These are phyloP conservation scores for Temnothorax rugatulus DNA, from an alignment of 2,888 invertebrate species.

Conservation along the genomic window DNA sequence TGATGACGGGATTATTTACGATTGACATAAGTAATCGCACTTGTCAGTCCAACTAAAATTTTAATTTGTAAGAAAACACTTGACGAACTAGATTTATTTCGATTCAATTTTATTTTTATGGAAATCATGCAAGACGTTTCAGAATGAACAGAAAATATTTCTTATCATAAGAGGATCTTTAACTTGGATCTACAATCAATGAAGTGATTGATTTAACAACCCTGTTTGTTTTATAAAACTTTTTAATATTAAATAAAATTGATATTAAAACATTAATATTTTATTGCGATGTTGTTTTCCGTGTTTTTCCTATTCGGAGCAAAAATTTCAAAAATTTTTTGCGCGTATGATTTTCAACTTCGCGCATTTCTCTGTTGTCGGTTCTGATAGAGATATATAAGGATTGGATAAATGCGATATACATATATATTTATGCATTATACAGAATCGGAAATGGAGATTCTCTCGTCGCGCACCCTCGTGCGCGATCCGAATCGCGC, in stretches of 20 bases:
- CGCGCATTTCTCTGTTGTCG: background rate
- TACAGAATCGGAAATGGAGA: background rate
- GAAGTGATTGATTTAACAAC: background rate
- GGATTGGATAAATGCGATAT: conserved; percentile 9
- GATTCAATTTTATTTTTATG: background rate
- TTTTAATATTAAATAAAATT: background rate
- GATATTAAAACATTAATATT: background rate
- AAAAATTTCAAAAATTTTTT: background rate
- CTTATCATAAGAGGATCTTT: background rate
- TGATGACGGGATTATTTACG: conserved; percentile 1
- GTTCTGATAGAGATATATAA: background rate
- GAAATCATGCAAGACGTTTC: background rate
- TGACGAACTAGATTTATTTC: background rate
- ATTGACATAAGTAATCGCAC: conserved; percentile 9
- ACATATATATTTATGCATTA: conserved; percentile 38
- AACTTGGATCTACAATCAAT: background rate
- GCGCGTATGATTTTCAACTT: background rate
- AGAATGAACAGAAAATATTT: background rate
- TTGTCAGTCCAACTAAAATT: background rate
- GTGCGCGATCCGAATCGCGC: conserved; percentile 9
- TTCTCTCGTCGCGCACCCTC: conserved; percentile 25
- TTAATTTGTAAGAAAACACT: background rate
- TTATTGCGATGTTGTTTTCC: background rate
- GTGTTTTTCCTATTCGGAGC: no score
- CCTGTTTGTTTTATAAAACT: background rate